These are phyloP conservation scores for Athalia cordata DNA, from an alignment of 2,888 invertebrate species.

Conservation along the genomic window DNA sequence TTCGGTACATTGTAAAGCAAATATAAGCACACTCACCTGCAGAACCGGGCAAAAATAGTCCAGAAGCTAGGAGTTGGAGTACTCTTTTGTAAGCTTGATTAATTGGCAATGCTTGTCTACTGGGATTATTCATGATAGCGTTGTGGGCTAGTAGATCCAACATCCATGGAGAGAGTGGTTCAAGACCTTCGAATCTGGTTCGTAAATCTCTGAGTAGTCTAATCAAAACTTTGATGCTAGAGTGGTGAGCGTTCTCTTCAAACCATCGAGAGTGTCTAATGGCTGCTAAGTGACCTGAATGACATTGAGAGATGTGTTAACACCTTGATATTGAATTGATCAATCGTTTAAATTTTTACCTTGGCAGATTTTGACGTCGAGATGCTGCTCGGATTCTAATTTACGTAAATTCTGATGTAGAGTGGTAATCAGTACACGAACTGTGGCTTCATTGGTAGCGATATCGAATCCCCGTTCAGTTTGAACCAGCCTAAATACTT, in stretches of 20 bases:
- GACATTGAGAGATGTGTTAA: constrained; percentile 11
- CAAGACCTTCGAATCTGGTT: constrained; percentile 91
- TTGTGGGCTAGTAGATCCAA: constrained; percentile 96
- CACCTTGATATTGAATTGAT: constrained; percentile 3
- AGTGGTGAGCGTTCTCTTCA: constrained; percentile 97
- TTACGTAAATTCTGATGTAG: constrained; percentile 95
- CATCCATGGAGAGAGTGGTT: constrained; percentile 97
- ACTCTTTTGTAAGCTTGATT: constrained; percentile 91
- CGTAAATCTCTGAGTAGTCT: constrained; percentile 94
- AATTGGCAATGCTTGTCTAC: constrained; percentile 92
- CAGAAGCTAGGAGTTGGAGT: constrained; percentile 93
- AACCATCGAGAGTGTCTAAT: constrained; percentile 98
- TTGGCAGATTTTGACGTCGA: constrained; percentile 77
- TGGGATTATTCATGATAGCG: constrained; percentile 97
- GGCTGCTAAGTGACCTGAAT: constrained; percentile 88
- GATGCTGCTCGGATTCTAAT: constrained; percentile 89
- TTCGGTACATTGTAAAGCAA: constrained; percentile 12
- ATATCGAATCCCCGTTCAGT: constrained; percentile 92
- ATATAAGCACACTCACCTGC: constrained; percentile 76
- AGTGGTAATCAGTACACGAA: constrained; percentile 94
- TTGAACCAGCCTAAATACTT: constrained; percentile 76
- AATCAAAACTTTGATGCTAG: constrained; percentile 95
- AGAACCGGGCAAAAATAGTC: constrained; percentile 95
- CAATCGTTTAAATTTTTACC: constrained; percentile 63
- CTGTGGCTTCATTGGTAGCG: constrained; percentile 88